These are phyloP conservation scores for Tiaroga cobitis DNA, from an alignment of 2,797 vertebrate species.

Conservation along the genomic window DNA sequence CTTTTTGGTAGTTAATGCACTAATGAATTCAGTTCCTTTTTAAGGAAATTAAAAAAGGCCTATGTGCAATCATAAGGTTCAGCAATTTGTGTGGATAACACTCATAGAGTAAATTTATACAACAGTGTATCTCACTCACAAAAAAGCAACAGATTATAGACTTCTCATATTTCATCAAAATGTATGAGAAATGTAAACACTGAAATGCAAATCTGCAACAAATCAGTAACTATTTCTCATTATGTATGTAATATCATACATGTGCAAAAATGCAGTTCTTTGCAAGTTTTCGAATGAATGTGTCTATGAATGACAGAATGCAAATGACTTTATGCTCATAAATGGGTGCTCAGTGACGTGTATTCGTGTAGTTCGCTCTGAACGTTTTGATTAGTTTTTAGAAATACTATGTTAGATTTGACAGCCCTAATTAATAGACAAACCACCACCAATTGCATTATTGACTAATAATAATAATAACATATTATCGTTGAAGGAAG, in stretches of 20 bases:
- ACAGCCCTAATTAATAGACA: slow-evolving; percentile 22
- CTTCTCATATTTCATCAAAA: neutral
- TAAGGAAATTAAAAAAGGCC: neutral
- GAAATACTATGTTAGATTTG: slow-evolving; percentile 19
- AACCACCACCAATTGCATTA: neutral
- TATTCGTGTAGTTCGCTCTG: too few relatives aligned
- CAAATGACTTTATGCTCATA: too few relatives aligned
- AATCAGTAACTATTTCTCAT: neutral
- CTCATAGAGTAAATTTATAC: neutral
- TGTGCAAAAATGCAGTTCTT: neutral
- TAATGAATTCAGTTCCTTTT: neutral
- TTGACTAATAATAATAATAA: neutral
- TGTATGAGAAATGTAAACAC: neutral
- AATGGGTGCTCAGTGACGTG: neutral
- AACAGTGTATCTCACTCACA: neutral
- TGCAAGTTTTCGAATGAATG: neutral
- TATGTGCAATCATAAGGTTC: neutral
- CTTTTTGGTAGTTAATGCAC: neutral
- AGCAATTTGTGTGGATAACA: neutral
- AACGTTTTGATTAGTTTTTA: neutral
- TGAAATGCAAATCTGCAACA: neutral
- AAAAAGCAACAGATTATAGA: neutral
- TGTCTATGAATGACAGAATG: neutral
- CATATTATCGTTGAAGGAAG: neutral
- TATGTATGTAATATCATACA: neutral